Evolutionary conservation across 2,113 vertebrate species (phyloP).

Genomic region (Rousettus leschenaultii): DNA sequence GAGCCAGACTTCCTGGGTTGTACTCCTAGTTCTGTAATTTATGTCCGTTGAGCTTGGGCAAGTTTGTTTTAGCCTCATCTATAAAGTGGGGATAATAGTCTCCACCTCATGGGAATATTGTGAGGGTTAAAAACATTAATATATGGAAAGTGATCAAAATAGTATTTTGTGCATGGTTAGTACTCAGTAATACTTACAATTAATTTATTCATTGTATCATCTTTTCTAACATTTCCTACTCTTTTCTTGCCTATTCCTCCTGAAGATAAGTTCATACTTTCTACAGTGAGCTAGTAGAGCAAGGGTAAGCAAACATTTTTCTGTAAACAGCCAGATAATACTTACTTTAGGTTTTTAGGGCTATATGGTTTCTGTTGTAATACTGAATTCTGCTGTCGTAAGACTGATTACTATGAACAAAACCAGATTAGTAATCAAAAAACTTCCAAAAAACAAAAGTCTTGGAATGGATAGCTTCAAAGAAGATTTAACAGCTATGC

Average conservation of each 20-base stretch:
- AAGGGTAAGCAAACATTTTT: not conserved
- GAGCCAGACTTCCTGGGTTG: not conserved
- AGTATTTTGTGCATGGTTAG: not conserved
- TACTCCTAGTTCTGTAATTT: not conserved
- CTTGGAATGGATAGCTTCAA: too few species aligned
- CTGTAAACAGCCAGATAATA: not conserved
- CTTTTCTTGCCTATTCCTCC: not conserved
- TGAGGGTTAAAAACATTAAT: not conserved
- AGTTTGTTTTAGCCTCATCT: not conserved
- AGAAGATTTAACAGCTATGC: too few species aligned
- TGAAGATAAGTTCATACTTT: constrained; percentile 9
- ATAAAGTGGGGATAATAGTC: not conserved
- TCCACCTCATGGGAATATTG: not conserved
- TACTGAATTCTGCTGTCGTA: not conserved
- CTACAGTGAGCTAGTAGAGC: not conserved
- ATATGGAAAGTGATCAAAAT: not conserved
- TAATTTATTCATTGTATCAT: not conserved
- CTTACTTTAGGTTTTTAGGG: not conserved
- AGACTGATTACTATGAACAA: too few species aligned
- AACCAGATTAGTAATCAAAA: too few species aligned
- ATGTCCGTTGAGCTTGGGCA: not conserved
- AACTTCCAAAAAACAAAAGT: too few species aligned
- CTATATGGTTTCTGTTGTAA: not conserved
- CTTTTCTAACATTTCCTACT: not conserved
- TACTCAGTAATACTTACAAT: not conserved